Percentiles rank a stretch among this genome's conserved stretches.
Evolutionary conservation across 2,797 vertebrate genomes (phyloP).

Genomic region (Ambastaia sidthimunki): DNA sequence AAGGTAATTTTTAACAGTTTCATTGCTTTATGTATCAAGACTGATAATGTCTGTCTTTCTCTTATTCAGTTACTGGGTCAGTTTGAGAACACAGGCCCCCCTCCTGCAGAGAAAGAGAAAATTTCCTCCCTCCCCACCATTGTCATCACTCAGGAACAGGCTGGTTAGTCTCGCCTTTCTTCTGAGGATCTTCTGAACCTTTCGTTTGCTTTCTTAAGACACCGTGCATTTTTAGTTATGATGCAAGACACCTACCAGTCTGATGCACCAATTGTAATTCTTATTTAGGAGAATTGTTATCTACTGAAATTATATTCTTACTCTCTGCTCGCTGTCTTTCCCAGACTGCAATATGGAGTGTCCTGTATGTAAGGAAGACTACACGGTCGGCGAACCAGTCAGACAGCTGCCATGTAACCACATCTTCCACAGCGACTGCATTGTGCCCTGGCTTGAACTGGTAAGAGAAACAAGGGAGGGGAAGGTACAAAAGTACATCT

Average conservation of each 20-base stretch:
- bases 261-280: constrained; percentile 11
- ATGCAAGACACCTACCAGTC: constrained; percentile 15
- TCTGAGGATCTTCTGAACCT: constrained; percentile 46
- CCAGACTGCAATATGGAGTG: constrained; percentile 93
- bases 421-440: constrained; percentile 96
- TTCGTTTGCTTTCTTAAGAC: neutral
- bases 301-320: constrained; percentile 11
- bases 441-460: constrained; percentile 98
- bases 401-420: constrained; percentile 96
- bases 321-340: neutral
- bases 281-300: neutral
- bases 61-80: constrained; percentile 88
- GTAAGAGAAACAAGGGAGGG: constrained; percentile 74
- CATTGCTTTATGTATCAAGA: neutral
- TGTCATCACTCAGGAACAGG: constrained; percentile 93
- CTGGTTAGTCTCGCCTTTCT: constrained; percentile 67
- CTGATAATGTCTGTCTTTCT: neutral
- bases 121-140: constrained; percentile 94
- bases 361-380: constrained; percentile 97
- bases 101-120: constrained; percentile 94
- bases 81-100: constrained; percentile 93
- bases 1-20: neutral
- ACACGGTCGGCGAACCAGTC: constrained; percentile 86
- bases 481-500: neutral
- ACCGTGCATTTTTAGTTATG: constrained; percentile 2